Base-by-base conservation (phyloP, 1,140 invertebrate species). In the Nephila pilipes region DNA sequence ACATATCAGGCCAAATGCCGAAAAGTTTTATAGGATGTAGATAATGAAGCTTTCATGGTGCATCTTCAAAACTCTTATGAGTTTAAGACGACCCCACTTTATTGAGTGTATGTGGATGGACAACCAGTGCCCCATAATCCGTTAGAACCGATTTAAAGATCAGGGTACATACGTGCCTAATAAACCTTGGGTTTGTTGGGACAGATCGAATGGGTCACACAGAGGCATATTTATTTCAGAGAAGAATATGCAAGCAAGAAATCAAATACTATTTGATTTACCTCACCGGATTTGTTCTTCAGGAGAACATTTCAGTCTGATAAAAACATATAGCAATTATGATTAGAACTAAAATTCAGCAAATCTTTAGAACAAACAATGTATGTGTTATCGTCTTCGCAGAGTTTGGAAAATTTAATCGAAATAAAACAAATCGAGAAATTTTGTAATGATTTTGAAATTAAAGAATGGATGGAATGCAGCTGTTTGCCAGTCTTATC, bases 351-450 rank as follows among this genome's bases (percentile, higher is more conserved):
- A 54, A 88, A 88, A 69, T 75, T 88, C 20, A n/a, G 16, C 10
- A 38, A 25, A 55, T 46, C 25, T 38, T 38, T 38, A 25, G 1
- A 20, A 6, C 22, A 65, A 87, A 87, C 58, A n/a, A n/a, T 22
- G 12, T 88, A 12, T 54, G n/a, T 75, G 38, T 14, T 14, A n/a
- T 88, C 8, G 36, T 88, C 25, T 89, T 5, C 25, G 63, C 87
- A 25, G 87, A 79, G 25, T 89, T 89, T 55, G 38, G n/a, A 38
- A 89, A 89, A 89, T 65, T 18, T 89, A 12, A 89, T 79, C 75
- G 63, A 89, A 57, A 89, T 89, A 25, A 89, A n/a, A 54, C 63
- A 89, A 89, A 36, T 10, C 38, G 18, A 38, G 38, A n/a, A 54
- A 79, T 38, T 32, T 75, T 6, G 2, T n/a, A n/a, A n/a, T n/a